Base-by-base conservation (phyloP, 92 coral and sea anemone species). In the Bergia puertoricense region DNA sequence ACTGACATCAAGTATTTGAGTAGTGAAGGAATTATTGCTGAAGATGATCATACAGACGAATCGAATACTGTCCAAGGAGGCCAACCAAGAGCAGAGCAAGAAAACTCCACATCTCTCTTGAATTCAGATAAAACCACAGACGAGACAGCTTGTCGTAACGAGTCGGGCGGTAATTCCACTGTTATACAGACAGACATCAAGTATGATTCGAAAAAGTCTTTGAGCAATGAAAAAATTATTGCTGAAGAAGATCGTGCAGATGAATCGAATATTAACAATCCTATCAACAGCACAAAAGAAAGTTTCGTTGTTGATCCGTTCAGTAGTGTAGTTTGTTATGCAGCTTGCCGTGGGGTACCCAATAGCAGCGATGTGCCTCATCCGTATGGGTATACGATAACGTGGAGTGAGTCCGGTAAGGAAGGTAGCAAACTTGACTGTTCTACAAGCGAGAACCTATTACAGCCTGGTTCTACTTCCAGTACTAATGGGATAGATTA, bases 331-430 rank as follows among this genome's bases (percentile, higher is more conserved):
- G 36, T 15, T 14, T 38, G 30, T 18, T 46, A 18, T 71, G 62
- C 18, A 37, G 37, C 54, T 45, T n/a, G 67, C 36, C 41, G 46
- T 36, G 66, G 42, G 51, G 37, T 37, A 3, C 4, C 78, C 18
- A 48, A 2, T 46, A 71, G 18, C 43, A 14, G 42, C 46, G 78
- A 30, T 18, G 15, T 15, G 6, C 46, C 79, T 30, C 14, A 46
- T 0, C 14, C 44, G 18, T 84, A 69, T 48, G 87, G 79, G 30
- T 84, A 84, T 69, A 72, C 74, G 5, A 38, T 48, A 48, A 72
- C 77, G 10, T 84, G 87, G 87, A 71, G 68, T 72, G 87, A 71
- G 14, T 71, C 46, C 36, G 40, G n/a, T 84, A 40, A 46, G 43
- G 45, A 39, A 48, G 48, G 15, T 14, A 73, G 48, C 41, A 7